Evolutionary conservation across 35 echinoderm and acorn worm genomes (phyloP).

Genomic region (Ptychodera flava): DNA sequence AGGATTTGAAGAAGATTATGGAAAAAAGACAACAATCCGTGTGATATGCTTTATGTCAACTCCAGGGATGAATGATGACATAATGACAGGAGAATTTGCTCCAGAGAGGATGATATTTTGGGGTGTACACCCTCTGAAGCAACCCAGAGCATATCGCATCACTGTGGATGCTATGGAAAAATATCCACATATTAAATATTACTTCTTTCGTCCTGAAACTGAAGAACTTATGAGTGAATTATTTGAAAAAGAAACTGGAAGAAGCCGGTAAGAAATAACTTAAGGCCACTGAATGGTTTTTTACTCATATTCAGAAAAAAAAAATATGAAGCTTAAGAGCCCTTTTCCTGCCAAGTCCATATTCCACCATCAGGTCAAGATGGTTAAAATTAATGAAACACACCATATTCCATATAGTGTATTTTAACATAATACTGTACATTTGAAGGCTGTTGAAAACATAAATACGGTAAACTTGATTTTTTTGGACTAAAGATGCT

Average conservation of each 20-base stretch:
- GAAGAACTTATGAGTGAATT: neutral
- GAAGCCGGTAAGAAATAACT: neutral
- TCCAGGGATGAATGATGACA: neutral
- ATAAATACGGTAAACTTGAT: no score
- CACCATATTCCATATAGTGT: no score
- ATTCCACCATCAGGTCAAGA: no score
- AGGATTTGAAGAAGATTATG: constrained; percentile 66
- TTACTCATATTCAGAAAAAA: no score
- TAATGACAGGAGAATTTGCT: neutral
- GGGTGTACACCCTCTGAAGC: neutral
- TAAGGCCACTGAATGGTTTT: no score
- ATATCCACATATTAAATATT: neutral
- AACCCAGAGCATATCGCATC: neutral
- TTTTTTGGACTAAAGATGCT: no score
- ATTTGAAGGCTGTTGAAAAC: no score
- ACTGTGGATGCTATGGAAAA: neutral
- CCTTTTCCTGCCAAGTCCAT: no score
- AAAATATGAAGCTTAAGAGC: no score
- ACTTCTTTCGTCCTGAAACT: neutral
- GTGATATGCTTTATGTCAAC: constrained; percentile 48
- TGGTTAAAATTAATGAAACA: no score
- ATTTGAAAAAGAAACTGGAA: neutral
- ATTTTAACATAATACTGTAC: no score
- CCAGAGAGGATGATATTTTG: neutral
- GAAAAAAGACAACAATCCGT: constrained; percentile 60